Percentiles rank a stretch among this genome's conserved stretches.
These are phyloP conservation scores for Cephonodes hylas DNA, from an alignment of 2,888 invertebrate species.

Conservation along the genomic window DNA sequence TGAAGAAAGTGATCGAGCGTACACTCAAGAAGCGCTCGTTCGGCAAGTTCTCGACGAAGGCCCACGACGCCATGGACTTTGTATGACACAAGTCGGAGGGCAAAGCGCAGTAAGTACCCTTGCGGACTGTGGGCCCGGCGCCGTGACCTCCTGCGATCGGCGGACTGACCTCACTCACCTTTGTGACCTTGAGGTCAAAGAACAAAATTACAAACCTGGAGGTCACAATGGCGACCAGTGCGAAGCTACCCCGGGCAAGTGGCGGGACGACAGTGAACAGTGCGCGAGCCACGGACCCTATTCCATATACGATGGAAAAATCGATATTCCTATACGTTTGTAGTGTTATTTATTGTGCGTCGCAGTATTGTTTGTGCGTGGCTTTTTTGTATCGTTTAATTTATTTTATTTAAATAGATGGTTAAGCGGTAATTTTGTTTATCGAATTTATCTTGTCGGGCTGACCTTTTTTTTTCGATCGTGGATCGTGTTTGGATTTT, in stretches of 20 bases:
- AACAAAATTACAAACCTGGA: too few relatives aligned
- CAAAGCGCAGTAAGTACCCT: conserved; percentile 63
- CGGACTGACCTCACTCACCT: too few relatives aligned
- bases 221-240: not conserved
- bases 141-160: too few relatives aligned
- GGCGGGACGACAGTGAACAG: conserved; percentile 9
- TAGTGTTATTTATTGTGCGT: conserved; percentile 24
- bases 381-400: conserved; percentile 12
- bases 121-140: conserved; percentile 19
- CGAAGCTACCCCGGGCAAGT: not conserved
- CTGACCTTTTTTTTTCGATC: not conserved
- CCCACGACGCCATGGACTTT: conserved; percentile 83
- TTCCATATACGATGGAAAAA: conserved; percentile 49
- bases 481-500: not conserved
- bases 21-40: conserved; percentile 82
- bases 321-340: conserved; percentile 51
- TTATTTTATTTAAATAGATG: conserved; percentile 11
- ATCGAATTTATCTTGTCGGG: not conserved
- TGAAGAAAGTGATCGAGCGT: conserved; percentile 93
- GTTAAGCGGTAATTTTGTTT: not conserved
- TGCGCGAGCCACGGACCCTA: conserved; percentile 31
- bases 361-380: conserved; percentile 27
- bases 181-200: too few relatives aligned
- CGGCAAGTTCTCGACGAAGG: conserved; percentile 67
- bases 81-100: conserved; percentile 84